Conservation (phyloP, 2,888 invertebrate species). For the Azorinus chamasolen region DNA sequence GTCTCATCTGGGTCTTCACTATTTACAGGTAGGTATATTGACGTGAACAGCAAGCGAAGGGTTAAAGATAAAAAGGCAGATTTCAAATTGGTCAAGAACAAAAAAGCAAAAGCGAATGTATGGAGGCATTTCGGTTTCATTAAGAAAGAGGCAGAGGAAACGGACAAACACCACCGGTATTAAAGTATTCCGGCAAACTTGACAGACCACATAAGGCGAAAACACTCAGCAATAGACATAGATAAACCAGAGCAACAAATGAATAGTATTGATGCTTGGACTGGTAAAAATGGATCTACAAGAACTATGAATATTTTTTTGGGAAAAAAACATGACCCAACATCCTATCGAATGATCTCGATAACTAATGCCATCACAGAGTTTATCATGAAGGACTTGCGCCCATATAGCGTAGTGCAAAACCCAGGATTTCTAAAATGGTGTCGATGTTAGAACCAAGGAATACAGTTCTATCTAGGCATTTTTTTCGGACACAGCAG, state of each 20-base stretch:
- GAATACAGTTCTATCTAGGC: conserved; percentile 15
- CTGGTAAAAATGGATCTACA: too few relatives aligned
- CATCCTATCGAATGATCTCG: too few relatives aligned
- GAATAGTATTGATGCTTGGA: too few relatives aligned
- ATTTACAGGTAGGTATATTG: too few relatives aligned
- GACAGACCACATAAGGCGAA: conserved; percentile 2
- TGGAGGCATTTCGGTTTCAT: conserved; percentile 11
- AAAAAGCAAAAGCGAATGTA: conserved; percentile 1
- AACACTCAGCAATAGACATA: conserved; percentile 1
- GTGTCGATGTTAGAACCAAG: conserved; percentile 7
- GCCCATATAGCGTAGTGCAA: conserved; percentile 26
- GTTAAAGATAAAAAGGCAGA: too few relatives aligned
- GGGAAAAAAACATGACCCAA: too few relatives aligned
- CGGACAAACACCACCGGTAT: background rate
- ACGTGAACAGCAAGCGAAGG: too few relatives aligned
- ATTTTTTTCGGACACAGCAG: conserved; percentile 18
- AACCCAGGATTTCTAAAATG: conserved; percentile 7
- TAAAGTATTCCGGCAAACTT: background rate
- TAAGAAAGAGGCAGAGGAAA: background rate
- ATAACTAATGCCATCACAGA: conserved; percentile 25
- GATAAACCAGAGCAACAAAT: background rate
- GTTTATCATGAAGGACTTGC: conserved; percentile 31
- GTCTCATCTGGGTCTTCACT: too few relatives aligned
- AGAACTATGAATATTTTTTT: too few relatives aligned
- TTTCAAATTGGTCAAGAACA: conserved; percentile 10